A percentile compares a stretch with the other conserved stretches of the same genome.
phyloP scores from a whole-genome alignment of 2,888 invertebrate species.

The Tryphoninae sp. region DNA sequence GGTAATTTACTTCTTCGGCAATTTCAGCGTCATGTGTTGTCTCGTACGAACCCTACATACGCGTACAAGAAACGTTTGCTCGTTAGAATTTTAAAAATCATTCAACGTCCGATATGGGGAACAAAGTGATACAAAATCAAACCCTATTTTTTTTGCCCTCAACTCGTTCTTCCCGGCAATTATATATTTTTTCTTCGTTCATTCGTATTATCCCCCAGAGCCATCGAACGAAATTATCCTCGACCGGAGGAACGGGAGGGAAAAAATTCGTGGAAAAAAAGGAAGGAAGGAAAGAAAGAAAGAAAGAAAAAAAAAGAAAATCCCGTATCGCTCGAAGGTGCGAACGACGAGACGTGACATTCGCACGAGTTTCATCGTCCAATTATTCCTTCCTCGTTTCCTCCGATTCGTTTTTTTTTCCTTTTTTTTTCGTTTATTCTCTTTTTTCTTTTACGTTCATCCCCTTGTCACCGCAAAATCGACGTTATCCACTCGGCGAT shows the following conservation, averaged over 20 bases:
- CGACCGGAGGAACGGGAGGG: background rate
- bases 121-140: background rate
- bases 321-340: background rate
- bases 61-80: background rate
- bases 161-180: background rate
- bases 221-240: no score
- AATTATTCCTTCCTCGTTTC: slow-evolving; percentile 24
- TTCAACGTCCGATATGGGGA: background rate
- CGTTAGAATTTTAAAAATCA: background rate
- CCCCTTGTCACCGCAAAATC: slow-evolving; percentile 46
- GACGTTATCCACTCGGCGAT: slow-evolving; percentile 71
- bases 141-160: background rate
- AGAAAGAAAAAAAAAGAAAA: slow-evolving; percentile 2
- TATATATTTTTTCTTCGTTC: no score
- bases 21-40: slow-evolving; percentile 48
- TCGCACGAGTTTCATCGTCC: slow-evolving; percentile 32
- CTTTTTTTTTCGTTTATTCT: slow-evolving; percentile 4
- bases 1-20: slow-evolving; percentile 64
- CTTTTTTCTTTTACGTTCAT: no score
- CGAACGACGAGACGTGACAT: slow-evolving; percentile 27
- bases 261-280: background rate
- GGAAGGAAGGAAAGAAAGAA: background rate
- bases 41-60: background rate
- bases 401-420: slow-evolving; percentile 18
- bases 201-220: no score